Evolutionary conservation across 1,140 invertebrate species (phyloP), one percentile per base, ranked within the genome.

Genomic region (Hylaeus volcanicus): DNA sequence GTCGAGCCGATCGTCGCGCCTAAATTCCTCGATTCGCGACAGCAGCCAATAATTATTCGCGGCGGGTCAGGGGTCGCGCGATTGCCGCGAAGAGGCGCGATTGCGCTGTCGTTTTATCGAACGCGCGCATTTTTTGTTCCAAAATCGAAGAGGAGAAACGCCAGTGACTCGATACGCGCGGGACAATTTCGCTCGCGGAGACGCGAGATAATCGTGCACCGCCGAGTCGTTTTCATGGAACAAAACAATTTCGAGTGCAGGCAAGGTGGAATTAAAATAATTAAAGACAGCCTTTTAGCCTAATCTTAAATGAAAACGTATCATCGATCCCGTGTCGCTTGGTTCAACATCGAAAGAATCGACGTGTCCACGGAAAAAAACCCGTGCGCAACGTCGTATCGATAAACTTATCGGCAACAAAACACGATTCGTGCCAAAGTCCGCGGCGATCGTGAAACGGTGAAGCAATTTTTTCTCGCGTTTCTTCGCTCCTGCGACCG

Each of bases 271-370:
- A 26, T 26, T 26, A 26, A 26, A 26, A 26, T 26, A 26, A 26
- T 26, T 26, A 26, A 26, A 26, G 26, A 26, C 26, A 26, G 26
- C 26, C 26, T 26, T 26, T 26, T 0, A 26, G 26, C 26, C 26
- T 26, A 26, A 26, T 26, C 26, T 26, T 26, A 26, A 26, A 26
- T 26, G 26, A 26, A 26, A 26, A 26, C 26, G 26, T 26, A 1
- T 43, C 15, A 26, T 15, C 12, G 26, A n/a, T 5, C 15, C 26
- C 1, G 5, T 5, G 15, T n/a, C n/a, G 4, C n/a, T 39, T 9
- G 82, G 26, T 84, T 51, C 61, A 5, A 41, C 58, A 65, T 11
- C 60, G 65, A 68, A 74, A 74, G 83, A 79, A 61, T 60, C 66
- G 72, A n/a, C 58, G 60, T 37, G 53, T 65, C 60, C 15, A 48